Evolutionary conservation across 1,140 invertebrate species (phyloP), one percentile per base, ranked within the genome.

Genomic region (Sipha flava): DNA sequence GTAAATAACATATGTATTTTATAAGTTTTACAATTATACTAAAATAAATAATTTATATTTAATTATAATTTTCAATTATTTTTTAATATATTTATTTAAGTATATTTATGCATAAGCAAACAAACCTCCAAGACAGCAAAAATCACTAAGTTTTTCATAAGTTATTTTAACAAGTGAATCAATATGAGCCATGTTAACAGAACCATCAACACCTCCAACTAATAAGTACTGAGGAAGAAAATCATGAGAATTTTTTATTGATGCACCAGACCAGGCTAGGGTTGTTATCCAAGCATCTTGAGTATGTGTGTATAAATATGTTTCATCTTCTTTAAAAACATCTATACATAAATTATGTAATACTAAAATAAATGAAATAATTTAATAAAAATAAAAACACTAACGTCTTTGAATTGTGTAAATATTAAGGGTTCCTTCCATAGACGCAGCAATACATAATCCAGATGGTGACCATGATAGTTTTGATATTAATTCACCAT

Each of bases 361-460:
- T 47, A 10, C 4, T 10, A 40, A 6, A 4, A 40, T 40, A 6
- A 47, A 26, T 10, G 31, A 47, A 70, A 66, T 29, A 18, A 45
- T 26, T 45, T 47, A n/a, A 47, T 10, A 10, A 45, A 70, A 47
- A 37, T 73, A 3, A 73, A 34, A 52, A 21, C n/a, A 40, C 73
- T 59, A 3, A 77, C 73, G 47, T 77, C 34, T 52, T 77, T 77
- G 49, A 77, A 77, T 57, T 59, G 52, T 77, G 59, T 77, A 84
- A 59, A 91, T 87, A 83, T 91, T 91, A 81, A 91, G 81, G 64
- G 88, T 86, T 81, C 87, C 88, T 57, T 89, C 88, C 85, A 90
- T 87, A 5, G 87, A 85, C 1, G 88, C 89, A 21, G 89, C 88
- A 16, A 91, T 82, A 81, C 88, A 87, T 79, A 86, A 86, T 0